Base-by-base conservation (phyloP, 2,888 invertebrate species). In the Drosophila austrosaltans region DNA sequence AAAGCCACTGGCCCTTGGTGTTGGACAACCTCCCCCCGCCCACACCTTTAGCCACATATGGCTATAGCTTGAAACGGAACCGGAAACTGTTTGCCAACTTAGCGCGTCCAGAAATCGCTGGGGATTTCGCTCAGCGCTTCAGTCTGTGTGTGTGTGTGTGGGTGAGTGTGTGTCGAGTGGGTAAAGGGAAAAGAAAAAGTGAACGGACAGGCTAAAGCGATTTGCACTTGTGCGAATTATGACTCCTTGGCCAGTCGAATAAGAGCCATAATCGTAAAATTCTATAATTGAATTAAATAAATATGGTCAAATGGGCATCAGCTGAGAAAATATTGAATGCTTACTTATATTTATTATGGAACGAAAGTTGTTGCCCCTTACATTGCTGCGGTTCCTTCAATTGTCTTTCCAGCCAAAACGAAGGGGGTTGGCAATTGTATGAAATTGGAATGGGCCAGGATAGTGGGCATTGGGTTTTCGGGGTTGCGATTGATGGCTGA, bases 241-340 rank as follows among this genome's bases (percentile, higher is more conserved):
- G 84, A 83, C 79, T 48, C 48, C 65, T 72, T 63, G 73, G 62
- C 63, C 53, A 57, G 63, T 53, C 63, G 58, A 48, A 48, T 22
- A 48, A 48, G 57, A 53, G 48, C 75, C 81, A 90, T 90, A 90
- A 90, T 91, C 90, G 78, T 90, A 90, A 90, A 90, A 90, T 86
- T 84, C 87, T 82, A 90, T 90, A 90, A 90, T 90, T 90, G 90
- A 90, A 90, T 90, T 91, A 91, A 90, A 91, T 91, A 91, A 90
- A 89, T 91, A 89, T 78, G 76, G 59, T 58, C 70, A 68, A 76
- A 78, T 72, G 87, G 81, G 82, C 82, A 80, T 79, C 88, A 89
- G 88, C 88, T 89, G 89, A 77, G 75, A 85, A 88, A 89, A 89
- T 87, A 87, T 89, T 78, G 77, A 57, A 63, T 54, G 54, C 48